Evolutionary conservation across 2,888 invertebrate genomes (phyloP), one percentile per base, ranked within the genome.

Genomic region (Tinea semifulvella): DNA sequence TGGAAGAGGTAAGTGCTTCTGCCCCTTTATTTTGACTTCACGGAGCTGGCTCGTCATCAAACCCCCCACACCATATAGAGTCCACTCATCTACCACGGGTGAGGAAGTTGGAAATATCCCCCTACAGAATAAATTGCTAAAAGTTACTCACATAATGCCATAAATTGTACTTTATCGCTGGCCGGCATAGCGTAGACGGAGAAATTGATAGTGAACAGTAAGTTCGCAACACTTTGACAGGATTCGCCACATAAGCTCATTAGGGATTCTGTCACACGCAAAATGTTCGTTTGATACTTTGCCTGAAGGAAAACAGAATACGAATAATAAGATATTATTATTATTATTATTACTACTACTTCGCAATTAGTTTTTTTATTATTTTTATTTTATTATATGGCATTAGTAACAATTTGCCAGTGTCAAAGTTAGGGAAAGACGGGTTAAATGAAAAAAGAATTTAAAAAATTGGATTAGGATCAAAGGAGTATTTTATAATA

Each of bases 281-380:
- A 59, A 44, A 89, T 56, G 53, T 85, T 81, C 4, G 61, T 60
- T 61, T 89, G 88, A 56, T 86, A 86, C 48, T 77, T 77, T 6
- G 63, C 68, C 85, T 86, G 60, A 6, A 63, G 63, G 48, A 36
- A 36, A n/a, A n/a, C n/a, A n/a, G n/a, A n/a, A n/a, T 22, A 22
- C 25, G 8, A 22, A 22, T 22, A 22, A 22, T 7, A 7, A 22
- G 25, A 5, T 22, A 22, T 7, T 22, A 7, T 22, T 22, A 22
- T 7, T 22, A 8, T 5, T 22, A 7, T 22, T 22, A 22, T 22
- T 22, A n/a, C n/a, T n/a, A n/a, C n/a, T n/a, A n/a, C n/a, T n/a
- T n/a, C n/a, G n/a, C n/a, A n/a, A n/a, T n/a, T n/a, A n/a, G n/a
- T n/a, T 22, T 7, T 22, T 22, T 22, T 7, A 22, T 7, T 7